Evolutionary conservation across 2,797 vertebrate genomes (phyloP), one percentile per base, ranked within the genome.

Genomic region (Notolabrus celidotus): DNA sequence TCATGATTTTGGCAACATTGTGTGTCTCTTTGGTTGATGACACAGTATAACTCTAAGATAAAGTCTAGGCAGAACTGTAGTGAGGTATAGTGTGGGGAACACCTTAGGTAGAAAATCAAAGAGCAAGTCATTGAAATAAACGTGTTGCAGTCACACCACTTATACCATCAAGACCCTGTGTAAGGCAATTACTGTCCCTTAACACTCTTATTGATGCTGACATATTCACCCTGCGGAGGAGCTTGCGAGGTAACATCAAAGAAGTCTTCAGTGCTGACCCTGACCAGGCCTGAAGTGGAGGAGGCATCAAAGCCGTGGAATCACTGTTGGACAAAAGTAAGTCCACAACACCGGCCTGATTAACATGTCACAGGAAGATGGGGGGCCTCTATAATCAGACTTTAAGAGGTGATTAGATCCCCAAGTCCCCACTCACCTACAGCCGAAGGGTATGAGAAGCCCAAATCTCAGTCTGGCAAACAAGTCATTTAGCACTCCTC

Each of bases 161-260:
- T 57, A 73, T 36, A 42, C 59, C 51, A 67, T 74, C 62, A 74
- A 42, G 60, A 62, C 47, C 20, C 46, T 77, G 74, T 62, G 62
- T 74, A 59, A 76, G 71, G 77, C 60, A 73, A 67, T 86, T 82
- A 82, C 61, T 46, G 61, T 74, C 53, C 41, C 54, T 14, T 67
- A 61, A 79, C 33, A 39, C 50, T 61, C 38, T 76, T 71, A 87
- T 56, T 60, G 71, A 84, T 3, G 59, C 42, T 63, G 84, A 85
- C 89, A 79, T 78, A 45, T 81, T 76, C 63, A 52, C 77, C 79
- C 49, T 23, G 55, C 75, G 71, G 77, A 85, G 67, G 50, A 77
- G 80, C 71, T 80, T 59, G 80, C 75, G 79, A 80, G 68, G 61
- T 61, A 56, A 70, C 72, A 88, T 92, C 87, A 90, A 90, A 88